Evolutionary conservation across 2,888 invertebrate species (phyloP).

Genomic region (Cylindroiulus punctatus): DNA sequence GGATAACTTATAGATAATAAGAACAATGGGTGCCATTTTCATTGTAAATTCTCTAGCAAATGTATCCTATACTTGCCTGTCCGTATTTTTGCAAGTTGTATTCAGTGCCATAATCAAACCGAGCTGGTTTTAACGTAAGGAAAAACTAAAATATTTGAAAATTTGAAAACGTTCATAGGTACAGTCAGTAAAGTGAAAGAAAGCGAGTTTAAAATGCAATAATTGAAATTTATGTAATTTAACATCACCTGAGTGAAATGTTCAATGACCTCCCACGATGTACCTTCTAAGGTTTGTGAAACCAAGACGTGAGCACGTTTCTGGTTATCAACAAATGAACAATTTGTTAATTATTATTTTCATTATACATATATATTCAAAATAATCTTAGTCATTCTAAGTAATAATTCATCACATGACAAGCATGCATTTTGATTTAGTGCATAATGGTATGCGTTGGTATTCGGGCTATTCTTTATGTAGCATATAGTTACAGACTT

Average conservation of each 20-base stretch:
- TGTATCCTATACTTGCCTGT: conserved; percentile 23
- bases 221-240: background rate
- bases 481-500: too few species aligned
- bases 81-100: conserved; percentile 44
- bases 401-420: too few species aligned
- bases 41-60: too few species aligned
- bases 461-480: too few species aligned
- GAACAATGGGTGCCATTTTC: background rate
- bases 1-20: background rate
- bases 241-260: conserved; percentile 74
- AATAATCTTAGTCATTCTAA: too few species aligned
- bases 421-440: too few species aligned
- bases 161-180: background rate
- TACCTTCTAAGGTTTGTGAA: conserved; percentile 67
- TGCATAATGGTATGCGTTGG: too few species aligned
- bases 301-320: conserved; percentile 30
- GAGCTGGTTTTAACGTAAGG: background rate
- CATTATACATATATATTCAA: too few species aligned
- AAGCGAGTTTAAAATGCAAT: background rate
- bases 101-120: conserved; percentile 23
- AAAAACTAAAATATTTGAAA: conserved; percentile 15
- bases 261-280: conserved; percentile 77
- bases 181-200: background rate
- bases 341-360: too few species aligned
- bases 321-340: background rate